Evolutionary conservation across 2,888 invertebrate genomes (phyloP).

Genomic region (Pemphredon lugubris): DNA sequence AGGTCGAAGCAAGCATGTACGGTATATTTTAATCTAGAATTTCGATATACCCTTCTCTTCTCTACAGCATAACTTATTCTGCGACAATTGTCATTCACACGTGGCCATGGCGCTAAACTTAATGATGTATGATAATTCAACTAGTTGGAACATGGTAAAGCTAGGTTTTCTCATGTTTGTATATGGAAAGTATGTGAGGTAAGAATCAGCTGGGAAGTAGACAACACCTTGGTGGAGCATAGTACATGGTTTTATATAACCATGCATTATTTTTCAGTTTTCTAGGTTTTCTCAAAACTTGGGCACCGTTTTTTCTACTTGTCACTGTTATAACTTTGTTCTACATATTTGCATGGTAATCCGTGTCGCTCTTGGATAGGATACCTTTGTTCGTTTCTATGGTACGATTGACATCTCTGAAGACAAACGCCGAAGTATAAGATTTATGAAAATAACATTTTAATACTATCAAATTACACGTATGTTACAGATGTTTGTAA

Average conservation of each 20-base stretch:
- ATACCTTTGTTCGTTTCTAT: background rate
- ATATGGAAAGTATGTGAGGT: conserved; percentile 91
- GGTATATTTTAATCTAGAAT: no score
- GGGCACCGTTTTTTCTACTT: conserved; percentile 89
- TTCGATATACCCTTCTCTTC: background rate
- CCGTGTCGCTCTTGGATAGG: background rate
- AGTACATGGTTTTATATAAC: no score
- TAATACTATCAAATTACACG: conserved; percentile 15
- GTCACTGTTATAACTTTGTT: conserved; percentile 56
- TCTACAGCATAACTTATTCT: conserved; percentile 94
- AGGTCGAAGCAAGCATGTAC: no score
- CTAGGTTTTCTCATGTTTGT: conserved; percentile 90
- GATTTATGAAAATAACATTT: conserved; percentile 12
- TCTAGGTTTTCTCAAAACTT: conserved; percentile 89
- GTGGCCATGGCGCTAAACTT: conserved; percentile 95
- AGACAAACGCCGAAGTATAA: no score
- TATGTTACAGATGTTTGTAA: conserved; percentile 28
- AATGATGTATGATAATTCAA: conserved; percentile 92
- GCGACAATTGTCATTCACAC: conserved; percentile 99
- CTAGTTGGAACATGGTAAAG: conserved; percentile 96
- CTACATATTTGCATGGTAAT: conserved; percentile 6
- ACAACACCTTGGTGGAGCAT: no score
- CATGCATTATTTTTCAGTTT: conserved; percentile 85
- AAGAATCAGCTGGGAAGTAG: conserved; percentile 52
- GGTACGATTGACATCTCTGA: no score